Conservation (phyloP, 2,888 invertebrate species). For the Chalcis sispes region DNA sequence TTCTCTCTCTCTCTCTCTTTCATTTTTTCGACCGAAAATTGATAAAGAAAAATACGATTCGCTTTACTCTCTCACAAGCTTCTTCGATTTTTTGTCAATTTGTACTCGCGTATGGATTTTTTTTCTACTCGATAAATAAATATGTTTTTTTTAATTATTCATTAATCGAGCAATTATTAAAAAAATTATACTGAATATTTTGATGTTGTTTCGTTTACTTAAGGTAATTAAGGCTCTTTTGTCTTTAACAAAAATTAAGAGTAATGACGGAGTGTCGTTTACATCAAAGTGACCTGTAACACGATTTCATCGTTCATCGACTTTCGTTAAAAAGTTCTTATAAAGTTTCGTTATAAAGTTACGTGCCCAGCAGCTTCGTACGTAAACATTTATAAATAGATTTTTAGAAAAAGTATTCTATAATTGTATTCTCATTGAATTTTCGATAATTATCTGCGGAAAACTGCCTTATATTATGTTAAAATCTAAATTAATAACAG, state of each 20-base stretch:
- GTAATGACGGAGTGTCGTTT: constrained; percentile 32
- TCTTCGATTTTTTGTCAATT: no score
- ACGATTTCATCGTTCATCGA: constrained; percentile 41
- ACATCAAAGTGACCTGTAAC: constrained; percentile 51
- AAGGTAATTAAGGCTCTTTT: constrained; percentile 24
- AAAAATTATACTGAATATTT: no score
- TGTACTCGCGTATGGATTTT: no score
- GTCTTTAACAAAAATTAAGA: constrained; percentile 44
- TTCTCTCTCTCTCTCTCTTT: not conserved
- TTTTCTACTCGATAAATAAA: no score
- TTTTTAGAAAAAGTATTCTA: constrained; percentile 15
- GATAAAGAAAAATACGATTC: constrained; percentile 15
- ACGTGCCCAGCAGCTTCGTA: not conserved
- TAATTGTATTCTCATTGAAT: constrained; percentile 15
- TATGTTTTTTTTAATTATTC: no score
- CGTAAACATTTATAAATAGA: constrained; percentile 40
- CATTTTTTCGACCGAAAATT: constrained; percentile 17
- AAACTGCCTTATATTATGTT: no score
- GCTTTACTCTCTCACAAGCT: no score
- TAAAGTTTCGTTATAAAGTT: no score
- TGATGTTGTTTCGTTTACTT: constrained; percentile 11
- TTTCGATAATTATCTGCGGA: constrained; percentile 14
- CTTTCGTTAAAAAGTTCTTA: constrained; percentile 35
- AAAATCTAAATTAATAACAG: no score
- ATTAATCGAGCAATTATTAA: no score